phyloP scores from a whole-genome alignment of 2,113 vertebrate species.

The Phycodurus eques region DNA sequence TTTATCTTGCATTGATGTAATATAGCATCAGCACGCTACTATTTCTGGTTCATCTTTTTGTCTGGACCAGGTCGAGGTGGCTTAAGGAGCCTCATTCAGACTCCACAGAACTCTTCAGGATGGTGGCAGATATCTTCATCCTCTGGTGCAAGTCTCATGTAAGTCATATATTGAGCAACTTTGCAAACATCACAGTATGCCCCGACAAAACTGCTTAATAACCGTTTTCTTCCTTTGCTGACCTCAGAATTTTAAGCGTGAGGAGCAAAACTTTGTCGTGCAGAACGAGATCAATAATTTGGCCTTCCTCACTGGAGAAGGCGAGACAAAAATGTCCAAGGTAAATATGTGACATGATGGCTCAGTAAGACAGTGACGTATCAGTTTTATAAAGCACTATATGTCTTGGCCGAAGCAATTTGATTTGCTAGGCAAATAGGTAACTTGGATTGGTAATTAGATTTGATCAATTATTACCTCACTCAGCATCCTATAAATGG shows the following conservation, averaged over 20 bases:
- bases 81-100: constrained; percentile 86
- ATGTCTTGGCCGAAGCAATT: too few species aligned
- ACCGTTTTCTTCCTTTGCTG: constrained; percentile 4
- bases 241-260: constrained; percentile 93
- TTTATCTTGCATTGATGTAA: not conserved
- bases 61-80: constrained; percentile 83
- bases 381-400: too few species aligned
- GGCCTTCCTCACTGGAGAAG: constrained; percentile 92
- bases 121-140: constrained; percentile 97
- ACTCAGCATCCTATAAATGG: too few species aligned
- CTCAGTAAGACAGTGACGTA: too few species aligned
- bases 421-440: too few species aligned
- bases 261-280: constrained; percentile 99
- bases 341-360: constrained; percentile 54
- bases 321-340: constrained; percentile 95
- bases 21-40: not conserved
- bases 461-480: not conserved
- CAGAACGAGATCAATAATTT: constrained; percentile 99
- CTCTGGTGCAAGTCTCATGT: constrained; percentile 98
- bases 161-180: constrained; percentile 47
- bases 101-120: constrained; percentile 92
- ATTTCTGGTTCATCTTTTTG: not conserved
- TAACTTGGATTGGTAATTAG: not conserved
- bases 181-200: not conserved
- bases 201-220: not conserved